These are phyloP conservation scores for Pantherophis guttatus DNA, from an alignment of 2,113 vertebrate species.

Conservation along the genomic window DNA sequence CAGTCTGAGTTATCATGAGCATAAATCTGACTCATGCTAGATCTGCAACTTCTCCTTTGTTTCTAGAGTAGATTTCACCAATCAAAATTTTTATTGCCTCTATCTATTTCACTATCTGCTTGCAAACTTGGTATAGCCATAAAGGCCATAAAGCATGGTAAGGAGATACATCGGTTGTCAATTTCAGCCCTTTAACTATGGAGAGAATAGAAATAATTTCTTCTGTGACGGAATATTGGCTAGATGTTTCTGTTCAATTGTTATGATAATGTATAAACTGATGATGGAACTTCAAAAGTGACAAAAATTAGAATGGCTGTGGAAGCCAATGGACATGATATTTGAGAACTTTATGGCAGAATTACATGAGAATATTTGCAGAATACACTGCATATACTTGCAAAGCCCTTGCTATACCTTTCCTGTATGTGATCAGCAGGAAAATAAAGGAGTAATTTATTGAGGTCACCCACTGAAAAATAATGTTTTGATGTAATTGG, in stretches of 20 bases:
- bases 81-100: neutral
- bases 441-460: slow-evolving; percentile 8
- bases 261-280: neutral
- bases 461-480: neutral
- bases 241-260: neutral
- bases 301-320: neutral
- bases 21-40: neutral
- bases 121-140: neutral
- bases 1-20: neutral
- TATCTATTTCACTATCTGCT: neutral
- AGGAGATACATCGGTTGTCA: too few relatives aligned
- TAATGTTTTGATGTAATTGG: neutral
- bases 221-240: neutral
- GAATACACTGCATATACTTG: neutral
- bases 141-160: too few relatives aligned
- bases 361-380: neutral
- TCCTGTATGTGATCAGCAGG: neutral
- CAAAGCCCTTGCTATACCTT: neutral
- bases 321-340: neutral
- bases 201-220: too few relatives aligned
- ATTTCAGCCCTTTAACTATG: too few relatives aligned
- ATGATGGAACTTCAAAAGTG: neutral
- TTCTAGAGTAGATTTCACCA: neutral
- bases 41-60: neutral
- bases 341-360: neutral